Percentiles rank a stretch among this genome's conserved stretches.
Evolutionary conservation across 2,113 vertebrate species (phyloP).

Genomic region (Crotophaga sulcirostris): DNA sequence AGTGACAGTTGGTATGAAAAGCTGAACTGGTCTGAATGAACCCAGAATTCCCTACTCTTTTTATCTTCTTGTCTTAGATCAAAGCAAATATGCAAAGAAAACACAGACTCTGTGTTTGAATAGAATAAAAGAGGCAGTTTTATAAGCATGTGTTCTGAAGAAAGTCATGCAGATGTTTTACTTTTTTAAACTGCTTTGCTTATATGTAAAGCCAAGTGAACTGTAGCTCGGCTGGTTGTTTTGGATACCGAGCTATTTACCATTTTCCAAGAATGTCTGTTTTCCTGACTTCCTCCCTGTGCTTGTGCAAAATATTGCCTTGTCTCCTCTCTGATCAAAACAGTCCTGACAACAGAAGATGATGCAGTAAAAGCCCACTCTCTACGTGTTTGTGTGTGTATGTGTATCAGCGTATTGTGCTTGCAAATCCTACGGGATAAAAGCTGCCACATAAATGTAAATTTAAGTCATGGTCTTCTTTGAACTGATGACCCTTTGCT

Average conservation of each 20-base stretch:
- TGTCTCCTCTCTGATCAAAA: background rate
- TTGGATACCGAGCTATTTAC: background rate
- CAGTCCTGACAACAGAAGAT: background rate
- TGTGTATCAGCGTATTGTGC: background rate
- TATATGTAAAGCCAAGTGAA: background rate
- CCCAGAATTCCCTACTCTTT: background rate
- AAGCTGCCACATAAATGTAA: background rate
- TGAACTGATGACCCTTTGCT: background rate
- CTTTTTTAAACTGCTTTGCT: background rate
- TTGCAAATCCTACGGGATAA: conserved; percentile 17
- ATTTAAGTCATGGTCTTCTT: background rate
- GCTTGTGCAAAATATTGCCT: background rate
- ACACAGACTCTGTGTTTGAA: background rate
- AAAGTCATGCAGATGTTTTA: background rate
- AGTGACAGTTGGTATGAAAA: background rate
- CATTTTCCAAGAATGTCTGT: background rate
- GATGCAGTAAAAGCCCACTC: background rate
- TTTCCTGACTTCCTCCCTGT: background rate
- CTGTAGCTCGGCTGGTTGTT: background rate
- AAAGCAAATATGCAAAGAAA: conserved; percentile 24
- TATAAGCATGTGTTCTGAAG: background rate
- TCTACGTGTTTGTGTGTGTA: background rate
- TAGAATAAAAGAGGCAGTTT: background rate
- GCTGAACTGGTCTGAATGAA: background rate
- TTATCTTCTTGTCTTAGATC: background rate